Evolutionary conservation across 2,888 invertebrate genomes (phyloP).

Genomic region (Heliconius charithonia): DNA sequence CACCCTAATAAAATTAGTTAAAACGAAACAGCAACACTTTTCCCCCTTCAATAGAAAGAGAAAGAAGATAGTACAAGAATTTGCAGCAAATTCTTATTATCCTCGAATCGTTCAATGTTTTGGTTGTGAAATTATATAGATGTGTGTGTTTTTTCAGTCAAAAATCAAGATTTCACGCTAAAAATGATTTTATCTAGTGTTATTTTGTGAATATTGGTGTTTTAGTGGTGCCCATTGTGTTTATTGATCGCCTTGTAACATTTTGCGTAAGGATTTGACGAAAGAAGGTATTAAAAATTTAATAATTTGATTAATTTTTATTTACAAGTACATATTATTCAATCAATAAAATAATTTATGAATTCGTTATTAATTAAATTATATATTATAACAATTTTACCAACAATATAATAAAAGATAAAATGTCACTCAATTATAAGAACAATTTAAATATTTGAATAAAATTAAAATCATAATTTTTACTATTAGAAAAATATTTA

Average conservation of each 20-base stretch:
- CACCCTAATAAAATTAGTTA: not conserved
- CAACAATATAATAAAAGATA: not conserved
- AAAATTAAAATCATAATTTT: no score
- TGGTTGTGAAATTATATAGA: conserved; percentile 45
- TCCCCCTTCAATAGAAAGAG: conserved; percentile 28
- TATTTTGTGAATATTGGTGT: not conserved
- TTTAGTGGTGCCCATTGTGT: not conserved
- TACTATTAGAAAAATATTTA: no score
- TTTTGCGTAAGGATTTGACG: not conserved
- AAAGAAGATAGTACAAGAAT: conserved; percentile 19
- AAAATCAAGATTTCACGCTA: conserved; percentile 15
- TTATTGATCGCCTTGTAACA: not conserved
- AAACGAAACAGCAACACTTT: conserved; percentile 2
- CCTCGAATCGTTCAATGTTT: conserved; percentile 49
- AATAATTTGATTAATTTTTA: not conserved
- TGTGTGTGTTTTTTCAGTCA: not conserved
- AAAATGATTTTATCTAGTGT: conserved; percentile 17
- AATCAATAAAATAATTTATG: not conserved
- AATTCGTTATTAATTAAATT: not conserved
- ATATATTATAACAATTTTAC: not conserved
- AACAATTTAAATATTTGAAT: not conserved
- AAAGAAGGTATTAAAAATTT: not conserved
- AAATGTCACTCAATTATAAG: not conserved
- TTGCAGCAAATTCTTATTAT: conserved; percentile 33
- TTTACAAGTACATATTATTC: not conserved